Evolutionary conservation across 2,797 vertebrate species (phyloP).

Genomic region (Sebastes cheni): DNA sequence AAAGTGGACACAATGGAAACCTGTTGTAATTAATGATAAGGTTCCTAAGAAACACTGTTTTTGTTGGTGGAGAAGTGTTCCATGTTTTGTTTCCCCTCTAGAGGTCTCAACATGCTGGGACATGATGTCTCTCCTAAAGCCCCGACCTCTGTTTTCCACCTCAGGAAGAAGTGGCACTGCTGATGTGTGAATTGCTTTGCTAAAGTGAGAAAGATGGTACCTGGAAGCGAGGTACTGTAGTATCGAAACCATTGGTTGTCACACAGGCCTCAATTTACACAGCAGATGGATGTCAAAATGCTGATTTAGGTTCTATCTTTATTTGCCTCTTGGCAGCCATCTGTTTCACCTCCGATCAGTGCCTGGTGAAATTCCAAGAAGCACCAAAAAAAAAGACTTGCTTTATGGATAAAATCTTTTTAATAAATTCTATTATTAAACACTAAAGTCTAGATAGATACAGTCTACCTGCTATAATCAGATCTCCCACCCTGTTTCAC

Average conservation of each 20-base stretch:
- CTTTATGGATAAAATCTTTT: background rate
- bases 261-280: background rate
- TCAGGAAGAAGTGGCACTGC: background rate
- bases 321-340: background rate
- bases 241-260: background rate
- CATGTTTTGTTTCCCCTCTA: slow-evolving; percentile 29
- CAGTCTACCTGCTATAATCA: background rate
- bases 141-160: slow-evolving; percentile 33
- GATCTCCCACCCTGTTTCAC: background rate
- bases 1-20: slow-evolving; percentile 43
- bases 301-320: background rate
- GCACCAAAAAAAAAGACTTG: background rate
- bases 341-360: background rate
- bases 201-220: background rate
- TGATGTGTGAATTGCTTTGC: slow-evolving; percentile 25
- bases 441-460: background rate
- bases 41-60: slow-evolving; percentile 45
- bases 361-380: background rate
- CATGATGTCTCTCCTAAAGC: slow-evolving; percentile 35
- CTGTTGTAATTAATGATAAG: slow-evolving; percentile 29
- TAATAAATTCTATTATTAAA: background rate
- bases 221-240: background rate
- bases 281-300: background rate
- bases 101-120: slow-evolving; percentile 53
- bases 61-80: slow-evolving; percentile 18